Conservation (phyloP, 2,113 vertebrate genomes). For the Malurus elegans region DNA sequence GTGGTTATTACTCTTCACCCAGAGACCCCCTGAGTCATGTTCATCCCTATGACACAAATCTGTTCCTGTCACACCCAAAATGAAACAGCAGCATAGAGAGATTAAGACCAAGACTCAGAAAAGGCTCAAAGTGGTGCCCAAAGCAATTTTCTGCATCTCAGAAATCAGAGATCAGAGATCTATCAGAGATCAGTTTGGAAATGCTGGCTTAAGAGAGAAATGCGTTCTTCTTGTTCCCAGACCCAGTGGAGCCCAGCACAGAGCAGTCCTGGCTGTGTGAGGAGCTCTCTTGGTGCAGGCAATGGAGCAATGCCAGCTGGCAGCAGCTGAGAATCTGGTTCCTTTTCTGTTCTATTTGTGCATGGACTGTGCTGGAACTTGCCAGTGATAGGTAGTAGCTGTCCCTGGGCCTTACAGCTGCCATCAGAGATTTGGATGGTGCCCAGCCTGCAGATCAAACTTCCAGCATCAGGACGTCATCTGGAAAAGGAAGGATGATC, state of each 20-base stretch:
- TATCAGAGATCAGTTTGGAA: background rate
- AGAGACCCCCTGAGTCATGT: background rate
- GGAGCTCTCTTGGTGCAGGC: background rate
- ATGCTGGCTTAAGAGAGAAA: background rate
- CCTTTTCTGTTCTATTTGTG: constrained; percentile 13
- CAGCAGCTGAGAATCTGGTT: constrained; percentile 14
- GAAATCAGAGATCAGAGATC: background rate
- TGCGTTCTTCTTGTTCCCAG: background rate
- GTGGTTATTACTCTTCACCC: background rate
- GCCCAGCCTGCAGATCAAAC: background rate
- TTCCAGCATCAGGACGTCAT: background rate
- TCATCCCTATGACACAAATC: background rate
- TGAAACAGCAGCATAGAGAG: background rate
- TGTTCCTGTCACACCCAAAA: background rate
- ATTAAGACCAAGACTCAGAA: background rate
- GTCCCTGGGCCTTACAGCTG: background rate
- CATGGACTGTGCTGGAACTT: background rate
- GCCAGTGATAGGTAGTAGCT: background rate
- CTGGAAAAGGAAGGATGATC: background rate
- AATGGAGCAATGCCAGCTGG: background rate
- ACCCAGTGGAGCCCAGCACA: background rate
- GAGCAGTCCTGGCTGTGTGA: background rate
- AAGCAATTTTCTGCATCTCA: background rate
- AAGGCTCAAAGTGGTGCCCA: background rate
- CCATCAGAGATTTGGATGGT: background rate